Percentiles rank a stretch among this genome's conserved stretches.
Conservation (phyloP, 2,888 invertebrate genomes). For the Drosophila pseudotakahashii region DNA sequence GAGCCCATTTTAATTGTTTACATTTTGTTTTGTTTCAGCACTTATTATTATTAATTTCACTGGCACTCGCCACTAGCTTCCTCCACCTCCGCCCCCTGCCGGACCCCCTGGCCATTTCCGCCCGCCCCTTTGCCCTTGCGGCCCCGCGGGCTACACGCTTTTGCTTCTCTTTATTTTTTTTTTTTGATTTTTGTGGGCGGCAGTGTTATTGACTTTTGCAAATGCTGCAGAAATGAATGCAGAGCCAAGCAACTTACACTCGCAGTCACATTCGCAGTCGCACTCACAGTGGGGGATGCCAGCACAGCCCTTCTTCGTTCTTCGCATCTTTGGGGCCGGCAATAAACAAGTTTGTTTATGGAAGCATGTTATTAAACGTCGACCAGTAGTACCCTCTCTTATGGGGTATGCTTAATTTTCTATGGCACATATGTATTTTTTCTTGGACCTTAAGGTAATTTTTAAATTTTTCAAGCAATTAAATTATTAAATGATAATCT, state of each 20-base stretch:
- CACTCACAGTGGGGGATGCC: constrained; percentile 62
- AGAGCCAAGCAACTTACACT: constrained; percentile 44
- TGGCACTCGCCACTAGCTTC: constrained; percentile 50
- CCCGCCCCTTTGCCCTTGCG: constrained; percentile 27
- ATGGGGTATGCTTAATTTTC: not conserved
- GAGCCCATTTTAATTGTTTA: constrained; percentile 79
- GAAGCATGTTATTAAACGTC: constrained; percentile 55
- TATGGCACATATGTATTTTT: not conserved
- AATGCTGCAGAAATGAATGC: constrained; percentile 67
- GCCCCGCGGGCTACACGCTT: constrained; percentile 14
- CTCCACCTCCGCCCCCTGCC: constrained; percentile 10
- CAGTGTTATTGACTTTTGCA: constrained; percentile 77
- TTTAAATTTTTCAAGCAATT: too few relatives aligned
- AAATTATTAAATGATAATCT: too few relatives aligned
- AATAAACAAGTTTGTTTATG: constrained; percentile 69
- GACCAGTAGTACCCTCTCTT: constrained; percentile 17
- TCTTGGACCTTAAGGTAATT: too few relatives aligned
- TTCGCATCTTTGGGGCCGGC: constrained; percentile 46
- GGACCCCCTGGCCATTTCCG: constrained; percentile 16
- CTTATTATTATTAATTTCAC: constrained; percentile 77
- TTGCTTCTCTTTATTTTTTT: constrained; percentile 6
- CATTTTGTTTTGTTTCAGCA: constrained; percentile 78
- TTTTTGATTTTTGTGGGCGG: constrained; percentile 65
- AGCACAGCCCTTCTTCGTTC: constrained; percentile 58
- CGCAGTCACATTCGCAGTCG: constrained; percentile 21